Conservation (phyloP, 37 sponge, comb jelly and placozoan species). For the Halichondria panicea region DNA sequence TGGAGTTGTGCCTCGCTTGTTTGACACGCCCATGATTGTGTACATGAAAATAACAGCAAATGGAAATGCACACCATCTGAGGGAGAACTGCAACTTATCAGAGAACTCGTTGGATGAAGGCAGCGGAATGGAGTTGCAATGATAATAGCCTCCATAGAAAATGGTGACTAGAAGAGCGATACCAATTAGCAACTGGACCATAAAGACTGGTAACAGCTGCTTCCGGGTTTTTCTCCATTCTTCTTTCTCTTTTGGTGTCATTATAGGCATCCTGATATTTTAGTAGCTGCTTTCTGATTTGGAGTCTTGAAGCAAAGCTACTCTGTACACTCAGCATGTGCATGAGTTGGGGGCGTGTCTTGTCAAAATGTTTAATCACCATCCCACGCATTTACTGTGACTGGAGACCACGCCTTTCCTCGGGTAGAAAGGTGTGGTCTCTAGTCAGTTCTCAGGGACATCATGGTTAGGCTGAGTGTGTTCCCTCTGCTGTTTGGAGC, state of each 20-base stretch:
- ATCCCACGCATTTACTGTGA: too few species aligned
- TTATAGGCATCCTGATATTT: too few species aligned
- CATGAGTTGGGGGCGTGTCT: too few species aligned
- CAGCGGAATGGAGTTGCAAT: slow-evolving; percentile 39
- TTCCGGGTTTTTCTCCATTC: neutral
- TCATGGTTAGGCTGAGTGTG: slow-evolving; percentile 19
- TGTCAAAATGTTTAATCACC: too few species aligned
- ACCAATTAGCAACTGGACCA: neutral
- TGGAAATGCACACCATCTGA: slow-evolving; percentile 51
- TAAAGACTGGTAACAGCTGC: neutral
- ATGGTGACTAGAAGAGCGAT: neutral
- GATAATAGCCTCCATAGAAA: slow-evolving; percentile 49
- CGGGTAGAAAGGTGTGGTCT: too few species aligned
- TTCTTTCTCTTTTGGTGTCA: neutral
- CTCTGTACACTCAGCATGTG: too few species aligned
- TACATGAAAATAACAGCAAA: slow-evolving; percentile 4
- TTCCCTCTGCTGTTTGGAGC: slow-evolving; percentile 67
- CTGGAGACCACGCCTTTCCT: too few species aligned
- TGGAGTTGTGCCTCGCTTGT: neutral
- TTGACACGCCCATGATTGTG: slow-evolving; percentile 3
- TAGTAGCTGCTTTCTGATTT: too few species aligned
- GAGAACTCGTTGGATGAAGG: slow-evolving; percentile 30
- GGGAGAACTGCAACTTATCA: slow-evolving; percentile 24
- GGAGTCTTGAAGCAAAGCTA: too few species aligned
- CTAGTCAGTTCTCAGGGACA: too few species aligned